phyloP scores from a whole-genome alignment of 2,113 vertebrate species.

The Asarcornis scutulata region DNA sequence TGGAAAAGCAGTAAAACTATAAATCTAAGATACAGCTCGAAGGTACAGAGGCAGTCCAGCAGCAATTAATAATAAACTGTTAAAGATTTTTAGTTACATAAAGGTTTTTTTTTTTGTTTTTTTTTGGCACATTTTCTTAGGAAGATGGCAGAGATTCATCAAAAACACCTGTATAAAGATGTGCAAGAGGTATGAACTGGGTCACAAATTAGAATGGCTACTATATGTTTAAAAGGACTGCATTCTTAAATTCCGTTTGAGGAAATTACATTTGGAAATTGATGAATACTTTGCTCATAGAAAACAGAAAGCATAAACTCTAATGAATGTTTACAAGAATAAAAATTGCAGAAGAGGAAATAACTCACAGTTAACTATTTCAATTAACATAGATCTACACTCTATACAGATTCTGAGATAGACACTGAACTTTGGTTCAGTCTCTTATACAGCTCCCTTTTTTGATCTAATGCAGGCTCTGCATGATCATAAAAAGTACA shows the following conservation, averaged over 20 bases:
- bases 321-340: neutral
- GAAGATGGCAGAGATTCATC: neutral
- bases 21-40: constrained; percentile 9
- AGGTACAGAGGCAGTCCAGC: neutral
- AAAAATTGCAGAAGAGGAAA: neutral
- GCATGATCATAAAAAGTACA: neutral
- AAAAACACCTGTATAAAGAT: neutral
- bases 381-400: neutral
- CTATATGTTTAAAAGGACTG: neutral
- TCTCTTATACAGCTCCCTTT: neutral
- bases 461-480: neutral
- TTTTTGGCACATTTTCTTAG: neutral
- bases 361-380: neutral
- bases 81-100: neutral
- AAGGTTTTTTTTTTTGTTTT: neutral
- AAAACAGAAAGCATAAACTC: neutral
- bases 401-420: neutral
- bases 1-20: neutral
- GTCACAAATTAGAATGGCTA: neutral
- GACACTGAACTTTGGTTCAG: fast-evolving
- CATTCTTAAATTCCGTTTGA: neutral
- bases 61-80: neutral
- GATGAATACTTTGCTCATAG: neutral
- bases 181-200: neutral
- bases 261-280: neutral